Base-by-base conservation (phyloP, 2,888 invertebrate species). In the Spisula solida region DNA sequence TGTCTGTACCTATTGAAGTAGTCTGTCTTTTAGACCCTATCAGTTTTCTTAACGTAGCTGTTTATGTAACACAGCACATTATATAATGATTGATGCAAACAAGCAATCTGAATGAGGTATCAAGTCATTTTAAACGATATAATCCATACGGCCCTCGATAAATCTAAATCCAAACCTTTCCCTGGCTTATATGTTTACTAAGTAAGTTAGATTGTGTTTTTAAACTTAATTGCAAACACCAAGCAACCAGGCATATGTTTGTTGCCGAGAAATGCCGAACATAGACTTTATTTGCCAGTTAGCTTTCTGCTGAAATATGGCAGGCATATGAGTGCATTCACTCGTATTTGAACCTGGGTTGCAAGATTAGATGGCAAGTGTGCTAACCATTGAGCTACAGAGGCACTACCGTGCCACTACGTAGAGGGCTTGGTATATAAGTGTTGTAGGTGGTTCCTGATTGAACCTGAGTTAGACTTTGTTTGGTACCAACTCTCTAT, bases 1-100 rank as follows among this genome's bases (percentile, higher is more conserved):
- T 89, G 85, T 48, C 60, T 86, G 80, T 56, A 87, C 34, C 87
- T 87, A 88, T 89, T 91, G 91, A 91, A 89, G 87, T 88, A 81
- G 87, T 90, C 88, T 87, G 86, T 87, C 87, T 78, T 29, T 55
- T 56, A 81, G 83, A 88, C 66, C 41, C 83, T 81, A 90, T 90
- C 47, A 82, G 56, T 80, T 88, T 85, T 85, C 78, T 85, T 47
- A 84, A 82, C 80, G 41, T 79, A 31, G 31, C 56, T 88, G 86
- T 88, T 90, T 87, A 88, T 82, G 75, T 81, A 79, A 34, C 18
- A 25, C 41, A 79, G 81, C 75, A 80, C 82, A 88, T 88, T 88
- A 90, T 88, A 83, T 86, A 90, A 90, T 88, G 90, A 88, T 90
- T 82, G 85, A 88, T 88, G 70, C 25, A 41, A 47, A 79, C 85